phyloP scores from a whole-genome alignment of 1,140 invertebrate species.

The Drosophila pruinosa region DNA sequence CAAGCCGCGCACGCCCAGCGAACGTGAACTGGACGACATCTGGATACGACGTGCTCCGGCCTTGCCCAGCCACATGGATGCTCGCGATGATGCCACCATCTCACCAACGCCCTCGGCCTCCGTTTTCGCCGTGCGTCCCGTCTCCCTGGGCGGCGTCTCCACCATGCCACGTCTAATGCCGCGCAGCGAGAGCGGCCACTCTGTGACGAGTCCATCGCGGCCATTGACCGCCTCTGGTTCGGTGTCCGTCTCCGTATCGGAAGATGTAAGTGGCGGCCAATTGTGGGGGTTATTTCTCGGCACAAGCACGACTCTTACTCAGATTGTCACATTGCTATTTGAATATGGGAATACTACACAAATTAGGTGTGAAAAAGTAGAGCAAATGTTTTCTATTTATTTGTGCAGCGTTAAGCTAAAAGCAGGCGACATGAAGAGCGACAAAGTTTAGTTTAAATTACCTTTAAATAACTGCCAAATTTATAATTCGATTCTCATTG shows the following conservation, averaged over 20 bases:
- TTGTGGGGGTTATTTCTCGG: not conserved
- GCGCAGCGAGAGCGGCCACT: slow-evolving; percentile 56
- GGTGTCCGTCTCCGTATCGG: slow-evolving; percentile 66
- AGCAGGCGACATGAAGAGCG: too few relatives aligned
- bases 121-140: slow-evolving; percentile 24
- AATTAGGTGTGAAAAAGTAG: too few relatives aligned
- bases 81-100: not conserved
- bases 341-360: too few relatives aligned
- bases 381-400: too few relatives aligned
- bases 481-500: too few relatives aligned
- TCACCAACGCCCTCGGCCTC: not conserved
- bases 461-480: too few relatives aligned
- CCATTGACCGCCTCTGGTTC: slow-evolving; percentile 59
- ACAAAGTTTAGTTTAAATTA: too few relatives aligned
- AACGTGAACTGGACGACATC: slow-evolving; percentile 72
- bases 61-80: not conserved
- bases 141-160: slow-evolving; percentile 50
- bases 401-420: too few relatives aligned
- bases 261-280: slow-evolving; percentile 71
- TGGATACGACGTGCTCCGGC: slow-evolving; percentile 61
- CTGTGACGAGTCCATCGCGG: slow-evolving; percentile 51
- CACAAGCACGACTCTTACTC: too few relatives aligned
- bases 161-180: slow-evolving; percentile 64
- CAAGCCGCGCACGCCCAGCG: slow-evolving; percentile 64
- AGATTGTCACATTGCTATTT: too few relatives aligned